phyloP scores from a whole-genome alignment of 2,888 invertebrate genomes.

The Andrena marginata region DNA sequence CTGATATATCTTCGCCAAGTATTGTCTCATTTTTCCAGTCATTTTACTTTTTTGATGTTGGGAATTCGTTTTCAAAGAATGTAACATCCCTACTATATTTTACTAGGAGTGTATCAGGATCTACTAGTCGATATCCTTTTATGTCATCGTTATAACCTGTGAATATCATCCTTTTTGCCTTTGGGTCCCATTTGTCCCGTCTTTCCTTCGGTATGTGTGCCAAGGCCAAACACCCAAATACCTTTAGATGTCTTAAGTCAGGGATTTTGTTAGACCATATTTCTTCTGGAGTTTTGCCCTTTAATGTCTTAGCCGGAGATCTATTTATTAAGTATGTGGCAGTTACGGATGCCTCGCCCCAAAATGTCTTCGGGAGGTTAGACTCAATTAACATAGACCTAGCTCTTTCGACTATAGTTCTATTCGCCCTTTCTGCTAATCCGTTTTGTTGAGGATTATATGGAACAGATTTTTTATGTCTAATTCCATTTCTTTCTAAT shows the following conservation, averaged over 20 bases:
- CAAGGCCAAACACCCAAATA: not conserved
- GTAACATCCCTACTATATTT: no score
- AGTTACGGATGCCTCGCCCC: not conserved
- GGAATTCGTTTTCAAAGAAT: no score
- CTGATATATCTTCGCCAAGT: no score
- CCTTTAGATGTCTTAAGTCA: not conserved
- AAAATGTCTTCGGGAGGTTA: not conserved
- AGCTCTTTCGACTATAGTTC: not conserved
- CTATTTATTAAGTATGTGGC: conserved; percentile 1
- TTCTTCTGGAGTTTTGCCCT: not conserved
- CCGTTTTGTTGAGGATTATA: conserved; percentile 24
- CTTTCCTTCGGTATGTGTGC: no score
- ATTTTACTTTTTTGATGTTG: no score
- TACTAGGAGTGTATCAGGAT: no score
- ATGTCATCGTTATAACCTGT: no score
- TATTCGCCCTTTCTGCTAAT: conserved; percentile 17
- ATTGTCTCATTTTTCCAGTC: no score
- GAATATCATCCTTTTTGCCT: no score
- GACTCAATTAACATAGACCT: not conserved
- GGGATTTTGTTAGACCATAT: not conserved
- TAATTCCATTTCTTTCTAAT: conserved; percentile 20
- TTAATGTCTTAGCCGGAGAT: not conserved
- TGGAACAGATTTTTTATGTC: conserved; percentile 22
- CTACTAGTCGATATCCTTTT: no score
- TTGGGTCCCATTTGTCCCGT: no score